phyloP scores from a whole-genome alignment of 2,113 vertebrate genomes.

The Catharus bicknelli region DNA sequence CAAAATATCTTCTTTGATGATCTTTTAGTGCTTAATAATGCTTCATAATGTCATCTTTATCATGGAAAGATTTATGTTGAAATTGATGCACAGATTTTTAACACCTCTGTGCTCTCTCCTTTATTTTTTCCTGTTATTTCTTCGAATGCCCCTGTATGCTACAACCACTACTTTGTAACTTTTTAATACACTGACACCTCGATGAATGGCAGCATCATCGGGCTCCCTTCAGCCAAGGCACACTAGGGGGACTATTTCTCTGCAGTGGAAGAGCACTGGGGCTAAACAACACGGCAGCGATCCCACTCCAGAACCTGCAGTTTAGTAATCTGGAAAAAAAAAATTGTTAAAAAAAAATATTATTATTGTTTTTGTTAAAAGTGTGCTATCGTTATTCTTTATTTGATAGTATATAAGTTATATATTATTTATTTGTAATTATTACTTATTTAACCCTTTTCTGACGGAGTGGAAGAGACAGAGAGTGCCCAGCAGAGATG shows the following conservation, averaged over 20 bases:
- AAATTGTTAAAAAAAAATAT: background rate
- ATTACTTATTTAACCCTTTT: background rate
- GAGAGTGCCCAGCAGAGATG: background rate
- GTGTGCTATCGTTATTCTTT: background rate
- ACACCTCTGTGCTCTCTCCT: background rate
- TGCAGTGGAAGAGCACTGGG: background rate
- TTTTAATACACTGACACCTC: background rate
- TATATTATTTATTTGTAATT: background rate
- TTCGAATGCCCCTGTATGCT: background rate
- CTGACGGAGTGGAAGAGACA: background rate
- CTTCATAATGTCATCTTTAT: background rate
- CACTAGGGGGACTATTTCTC: conserved; percentile 41
- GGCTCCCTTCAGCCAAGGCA: background rate
- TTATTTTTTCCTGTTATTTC: background rate
- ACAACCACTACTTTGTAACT: background rate
- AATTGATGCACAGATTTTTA: background rate
- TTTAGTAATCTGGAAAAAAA: background rate
- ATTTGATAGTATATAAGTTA: background rate
- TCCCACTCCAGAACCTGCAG: background rate
- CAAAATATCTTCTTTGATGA: background rate
- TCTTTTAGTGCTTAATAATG: background rate
- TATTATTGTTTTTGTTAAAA: background rate
- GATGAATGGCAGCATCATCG: background rate
- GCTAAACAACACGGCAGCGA: too few species aligned
- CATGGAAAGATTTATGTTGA: background rate